These are phyloP conservation scores for Connochaetes taurinus DNA, from an alignment of 2,113 vertebrate genomes.

Conservation along the genomic window DNA sequence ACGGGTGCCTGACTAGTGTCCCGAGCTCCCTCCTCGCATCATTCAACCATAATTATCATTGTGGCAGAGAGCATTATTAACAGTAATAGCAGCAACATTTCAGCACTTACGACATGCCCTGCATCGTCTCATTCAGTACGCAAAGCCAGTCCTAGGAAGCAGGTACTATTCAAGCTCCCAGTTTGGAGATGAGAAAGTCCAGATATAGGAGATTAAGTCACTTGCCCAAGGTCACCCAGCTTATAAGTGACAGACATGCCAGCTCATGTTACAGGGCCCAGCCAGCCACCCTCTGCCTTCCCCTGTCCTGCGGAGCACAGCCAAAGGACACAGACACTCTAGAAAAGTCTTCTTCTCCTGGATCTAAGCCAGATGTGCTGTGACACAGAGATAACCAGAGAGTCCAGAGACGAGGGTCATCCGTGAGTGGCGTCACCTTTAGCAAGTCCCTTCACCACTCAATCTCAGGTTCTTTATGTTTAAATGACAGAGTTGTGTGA, in stretches of 20 bases:
- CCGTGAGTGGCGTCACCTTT: background rate
- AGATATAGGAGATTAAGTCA: background rate
- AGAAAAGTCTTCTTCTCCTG: background rate
- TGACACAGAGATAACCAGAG: accelerated
- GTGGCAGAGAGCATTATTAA: background rate
- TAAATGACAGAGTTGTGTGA: background rate
- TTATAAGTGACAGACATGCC: background rate
- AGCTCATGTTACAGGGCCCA: background rate
- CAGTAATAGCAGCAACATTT: background rate
- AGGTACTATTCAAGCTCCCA: background rate
- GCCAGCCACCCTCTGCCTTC: background rate
- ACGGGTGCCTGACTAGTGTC: background rate
- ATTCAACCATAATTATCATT: background rate
- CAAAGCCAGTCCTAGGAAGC: background rate
- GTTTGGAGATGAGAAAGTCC: background rate
- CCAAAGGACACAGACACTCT: background rate
- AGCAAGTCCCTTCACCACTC: background rate
- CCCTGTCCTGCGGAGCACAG: background rate
- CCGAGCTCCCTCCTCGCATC: accelerated
- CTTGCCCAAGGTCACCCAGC: background rate
- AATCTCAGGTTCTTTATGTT: background rate
- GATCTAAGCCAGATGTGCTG: background rate
- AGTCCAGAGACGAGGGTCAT: background rate
- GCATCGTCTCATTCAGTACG: background rate
- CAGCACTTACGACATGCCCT: background rate